Conservation (phyloP, 2,888 invertebrate species). For the Tetragnatha montana region DNA sequence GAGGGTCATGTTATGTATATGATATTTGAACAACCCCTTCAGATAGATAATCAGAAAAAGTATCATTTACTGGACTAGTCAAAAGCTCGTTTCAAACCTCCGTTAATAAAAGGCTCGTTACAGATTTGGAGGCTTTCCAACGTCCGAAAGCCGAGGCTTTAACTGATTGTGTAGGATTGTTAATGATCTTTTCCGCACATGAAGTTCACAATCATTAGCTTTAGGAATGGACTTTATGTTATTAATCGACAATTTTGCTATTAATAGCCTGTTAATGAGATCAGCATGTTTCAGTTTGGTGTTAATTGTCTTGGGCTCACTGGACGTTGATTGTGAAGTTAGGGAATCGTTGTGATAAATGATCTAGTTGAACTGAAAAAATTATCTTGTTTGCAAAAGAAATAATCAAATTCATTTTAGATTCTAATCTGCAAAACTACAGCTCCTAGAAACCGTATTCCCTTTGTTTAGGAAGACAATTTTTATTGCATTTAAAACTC, state of each 20-base stretch:
- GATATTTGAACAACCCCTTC: not conserved
- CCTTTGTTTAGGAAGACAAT: no score
- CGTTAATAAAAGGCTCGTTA: not conserved
- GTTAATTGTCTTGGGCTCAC: no score
- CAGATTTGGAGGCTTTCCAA: not conserved
- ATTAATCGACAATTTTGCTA: not conserved
- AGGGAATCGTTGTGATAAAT: no score
- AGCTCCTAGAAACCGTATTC: no score
- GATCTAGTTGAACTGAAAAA: no score
- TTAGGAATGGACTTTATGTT: not conserved
- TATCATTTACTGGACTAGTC: not conserved
- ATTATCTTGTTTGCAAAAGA: no score
- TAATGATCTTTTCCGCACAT: not conserved
- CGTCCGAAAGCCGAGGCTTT: not conserved
- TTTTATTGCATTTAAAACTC: no score
- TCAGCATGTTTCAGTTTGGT: not conserved
- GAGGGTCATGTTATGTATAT: not conserved
- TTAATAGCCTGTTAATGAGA: not conserved
- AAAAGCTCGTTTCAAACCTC: not conserved
- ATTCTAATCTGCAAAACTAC: no score
- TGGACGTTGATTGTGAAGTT: no score
- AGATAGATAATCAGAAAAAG: not conserved
- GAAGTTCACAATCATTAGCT: not conserved
- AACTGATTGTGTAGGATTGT: not conserved
- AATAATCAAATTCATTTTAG: no score